Evolutionary conservation across 2,888 invertebrate species (phyloP).

Genomic region (Meteorus colon): DNA sequence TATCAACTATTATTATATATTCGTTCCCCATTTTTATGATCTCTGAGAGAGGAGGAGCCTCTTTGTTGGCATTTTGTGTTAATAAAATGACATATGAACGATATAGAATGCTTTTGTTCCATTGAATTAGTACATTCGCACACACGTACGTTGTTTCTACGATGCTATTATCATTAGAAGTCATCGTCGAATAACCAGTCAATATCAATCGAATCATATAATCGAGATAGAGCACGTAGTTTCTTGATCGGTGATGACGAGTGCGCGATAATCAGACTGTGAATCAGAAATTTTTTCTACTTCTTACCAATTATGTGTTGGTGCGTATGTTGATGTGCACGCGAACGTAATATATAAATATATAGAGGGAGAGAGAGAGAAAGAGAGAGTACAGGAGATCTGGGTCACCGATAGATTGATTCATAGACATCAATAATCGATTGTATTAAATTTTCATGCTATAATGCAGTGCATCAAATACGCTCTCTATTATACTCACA

Average conservation of each 20-base stretch:
- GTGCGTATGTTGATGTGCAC: conserved; percentile 22
- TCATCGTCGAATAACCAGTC: not conserved
- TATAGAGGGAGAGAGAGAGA: too few relatives aligned
- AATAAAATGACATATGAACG: not conserved
- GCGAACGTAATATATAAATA: conserved; percentile 18
- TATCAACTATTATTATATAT: too few relatives aligned
- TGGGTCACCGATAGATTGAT: conserved; percentile 52
- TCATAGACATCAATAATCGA: conserved; percentile 39
- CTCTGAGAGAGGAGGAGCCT: too few relatives aligned
- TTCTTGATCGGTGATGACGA: not conserved
- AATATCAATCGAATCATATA: conserved; percentile 3
- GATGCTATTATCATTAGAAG: too few relatives aligned
- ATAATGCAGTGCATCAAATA: not conserved
- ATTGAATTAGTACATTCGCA: too few relatives aligned
- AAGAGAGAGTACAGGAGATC: conserved; percentile 22
- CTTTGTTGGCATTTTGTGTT: not conserved
- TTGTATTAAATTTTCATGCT: conserved; percentile 29
- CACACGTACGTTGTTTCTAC: too few relatives aligned
- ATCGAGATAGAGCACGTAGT: not conserved
- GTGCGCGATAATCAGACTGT: not conserved
- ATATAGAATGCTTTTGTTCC: too few relatives aligned
- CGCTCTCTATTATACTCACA: too few relatives aligned
- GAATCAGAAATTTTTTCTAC: not conserved
- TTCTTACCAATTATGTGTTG: conserved; percentile 22
- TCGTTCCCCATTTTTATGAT: conserved; percentile 13